A percentile compares a stretch with the other conserved stretches of the same genome.
phyloP scores from a whole-genome alignment of 2,797 vertebrate genomes.

The Rhinella marina region DNA sequence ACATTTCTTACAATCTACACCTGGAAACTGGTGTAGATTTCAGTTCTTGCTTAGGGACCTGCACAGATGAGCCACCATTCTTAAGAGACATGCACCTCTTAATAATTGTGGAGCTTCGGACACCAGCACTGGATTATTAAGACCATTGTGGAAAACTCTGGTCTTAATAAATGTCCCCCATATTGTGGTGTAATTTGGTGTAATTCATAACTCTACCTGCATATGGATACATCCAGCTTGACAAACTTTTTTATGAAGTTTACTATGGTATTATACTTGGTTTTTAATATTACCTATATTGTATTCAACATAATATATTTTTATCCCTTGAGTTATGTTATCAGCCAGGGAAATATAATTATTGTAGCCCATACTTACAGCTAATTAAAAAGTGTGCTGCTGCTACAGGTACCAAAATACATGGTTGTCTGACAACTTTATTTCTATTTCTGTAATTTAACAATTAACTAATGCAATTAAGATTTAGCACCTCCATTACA shows the following conservation, averaged over 20 bases:
- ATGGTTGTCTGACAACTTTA: conserved; percentile 34
- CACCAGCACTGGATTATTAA: too few relatives aligned
- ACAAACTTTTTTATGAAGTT: not conserved
- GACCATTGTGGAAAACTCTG: too few relatives aligned
- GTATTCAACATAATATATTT: not conserved
- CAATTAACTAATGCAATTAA: conserved; percentile 43
- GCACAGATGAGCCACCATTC: too few relatives aligned
- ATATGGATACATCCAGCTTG: not conserved
- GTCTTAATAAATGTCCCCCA: too few relatives aligned
- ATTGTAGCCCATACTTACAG: conserved; percentile 39
- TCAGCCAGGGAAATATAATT: conserved; percentile 1
- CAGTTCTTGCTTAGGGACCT: too few relatives aligned
- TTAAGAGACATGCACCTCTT: too few relatives aligned
- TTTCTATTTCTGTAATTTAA: conserved; percentile 39
- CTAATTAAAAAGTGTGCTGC: conserved; percentile 36
- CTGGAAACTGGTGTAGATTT: too few relatives aligned
- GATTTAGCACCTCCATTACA: conserved; percentile 26
- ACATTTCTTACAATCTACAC: too few relatives aligned
- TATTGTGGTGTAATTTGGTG: too few relatives aligned
- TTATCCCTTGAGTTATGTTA: conserved; percentile 1
- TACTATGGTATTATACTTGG: not conserved
- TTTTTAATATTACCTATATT: too few relatives aligned
- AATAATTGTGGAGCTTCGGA: too few relatives aligned
- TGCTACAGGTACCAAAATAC: conserved; percentile 30
- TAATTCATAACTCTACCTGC: too few relatives aligned